Base-by-base conservation (phyloP, 2,113 vertebrate species). In the Zootoca vivipara region DNA sequence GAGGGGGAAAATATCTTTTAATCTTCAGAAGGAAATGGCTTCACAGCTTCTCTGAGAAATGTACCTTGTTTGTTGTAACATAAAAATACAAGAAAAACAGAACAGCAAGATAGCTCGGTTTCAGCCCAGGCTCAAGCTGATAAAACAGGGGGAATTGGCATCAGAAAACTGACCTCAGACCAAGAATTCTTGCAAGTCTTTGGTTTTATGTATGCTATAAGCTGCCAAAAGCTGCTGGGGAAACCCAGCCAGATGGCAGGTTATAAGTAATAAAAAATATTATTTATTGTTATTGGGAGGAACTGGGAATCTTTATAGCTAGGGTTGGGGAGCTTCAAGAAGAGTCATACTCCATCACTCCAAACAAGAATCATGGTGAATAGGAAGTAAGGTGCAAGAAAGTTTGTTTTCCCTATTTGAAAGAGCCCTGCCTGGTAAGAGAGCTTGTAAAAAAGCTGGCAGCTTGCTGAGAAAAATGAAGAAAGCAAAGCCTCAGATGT, bases 11-110 rank as follows among this genome's bases (percentile, higher is more conserved):
- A 33, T 0, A 78, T 92, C 91, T 94, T 94, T 92, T 92, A 95
- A 83, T 72, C 64, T 26, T 5, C 5, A 90, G 90, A 4, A 5
- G 95, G 93, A 95, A 95, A 89, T 85, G 94, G 92, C 92, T 93
- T 95, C 93, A 95, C 5, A 2, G 15, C 77, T 93, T 91, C 58
- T 77, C 91, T 93, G 83, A 85, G 83, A 85, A 7, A 15, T 89
- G 83, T 74, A 12, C 42, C 24, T 26, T 72, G 89, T 89, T 91
- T 86, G 89, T 89, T 83, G 78, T 46, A 83, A 89, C 86, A 92
- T 86, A 38, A 42, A 28, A 82, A 35, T n/a, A n/a, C 15, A 42
- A 77, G 33, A 30, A 85, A 77, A 40, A 67, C 30, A 88, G 7
- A 35, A 75, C 20, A 67, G 72, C 84, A 72, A 90, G 86, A 91